Evolutionary conservation across 53 echinoderm and acorn worm species (phyloP).

Genomic region (Temnopleurus reevesii): DNA sequence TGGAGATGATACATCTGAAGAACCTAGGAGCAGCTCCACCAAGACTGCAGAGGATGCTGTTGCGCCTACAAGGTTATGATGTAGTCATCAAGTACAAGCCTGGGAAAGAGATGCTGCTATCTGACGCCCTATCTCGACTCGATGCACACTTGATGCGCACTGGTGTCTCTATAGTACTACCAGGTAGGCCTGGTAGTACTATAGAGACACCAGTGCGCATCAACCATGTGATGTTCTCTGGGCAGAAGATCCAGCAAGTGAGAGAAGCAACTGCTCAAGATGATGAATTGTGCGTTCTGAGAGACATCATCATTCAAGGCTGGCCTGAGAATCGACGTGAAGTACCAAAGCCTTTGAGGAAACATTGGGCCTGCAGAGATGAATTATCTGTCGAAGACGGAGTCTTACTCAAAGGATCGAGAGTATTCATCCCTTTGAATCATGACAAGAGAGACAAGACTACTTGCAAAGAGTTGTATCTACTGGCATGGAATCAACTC

Average conservation of each 20-base stretch:
- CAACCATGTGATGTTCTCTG: constrained; percentile 62
- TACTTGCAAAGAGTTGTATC: constrained; percentile 51
- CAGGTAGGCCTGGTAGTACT: neutral
- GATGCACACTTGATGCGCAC: constrained; percentile 51
- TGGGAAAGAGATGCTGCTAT: constrained; percentile 59
- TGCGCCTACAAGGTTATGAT: constrained; percentile 23
- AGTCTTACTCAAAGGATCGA: constrained; percentile 56
- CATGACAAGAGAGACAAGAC: neutral
- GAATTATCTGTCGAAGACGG: constrained; percentile 65
- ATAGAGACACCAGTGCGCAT: constrained; percentile 1
- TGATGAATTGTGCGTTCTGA: constrained; percentile 58
- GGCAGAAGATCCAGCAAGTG: neutral
- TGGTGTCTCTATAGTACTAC: too few relatives aligned
- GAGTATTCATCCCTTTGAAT: constrained; percentile 55
- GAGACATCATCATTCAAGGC: constrained; percentile 61
- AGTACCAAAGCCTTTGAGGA: neutral
- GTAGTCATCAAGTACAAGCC: constrained; percentile 60
- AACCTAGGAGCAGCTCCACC: constrained; percentile 29
- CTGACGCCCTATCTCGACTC: constrained; percentile 67
- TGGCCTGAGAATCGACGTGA: constrained; percentile 66
- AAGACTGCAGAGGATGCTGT: constrained; percentile 47
- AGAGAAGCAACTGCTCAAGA: constrained; percentile 60
- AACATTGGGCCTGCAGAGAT: constrained; percentile 72
- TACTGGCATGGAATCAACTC: constrained; percentile 72
- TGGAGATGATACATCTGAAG: constrained; percentile 38